phyloP scores from a whole-genome alignment of 2,888 invertebrate species.

The Troides aeacus region DNA sequence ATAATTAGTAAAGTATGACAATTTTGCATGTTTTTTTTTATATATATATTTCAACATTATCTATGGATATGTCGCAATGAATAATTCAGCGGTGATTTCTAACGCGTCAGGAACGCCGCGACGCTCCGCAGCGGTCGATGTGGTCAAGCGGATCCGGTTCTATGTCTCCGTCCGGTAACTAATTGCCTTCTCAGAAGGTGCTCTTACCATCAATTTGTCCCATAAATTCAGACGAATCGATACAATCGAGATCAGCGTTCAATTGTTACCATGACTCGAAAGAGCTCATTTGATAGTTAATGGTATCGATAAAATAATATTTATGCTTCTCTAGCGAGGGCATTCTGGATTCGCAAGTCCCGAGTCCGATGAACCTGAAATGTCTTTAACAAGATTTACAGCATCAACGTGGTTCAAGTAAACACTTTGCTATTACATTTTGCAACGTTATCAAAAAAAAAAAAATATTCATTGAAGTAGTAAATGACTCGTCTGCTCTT shows the following conservation, averaged over 20 bases:
- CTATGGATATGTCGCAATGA: constrained; percentile 7
- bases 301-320: no score
- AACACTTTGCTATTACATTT: no score
- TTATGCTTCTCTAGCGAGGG: no score
- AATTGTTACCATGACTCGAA: constrained; percentile 2
- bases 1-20: not conserved
- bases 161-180: constrained; percentile 22
- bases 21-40: not conserved
- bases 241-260: constrained; percentile 12
- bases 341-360: no score
- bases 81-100: constrained; percentile 19
- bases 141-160: constrained; percentile 26
- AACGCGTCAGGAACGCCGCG: not conserved
- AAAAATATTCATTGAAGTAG: no score
- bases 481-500: no score
- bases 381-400: no score
- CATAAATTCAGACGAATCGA: constrained; percentile 28
- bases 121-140: constrained; percentile 5
- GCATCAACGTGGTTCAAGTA: no score
- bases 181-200: constrained; percentile 29
- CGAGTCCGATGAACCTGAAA: no score
- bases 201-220: constrained; percentile 33
- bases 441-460: no score
- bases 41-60: not conserved
- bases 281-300: no score